Base-by-base conservation (phyloP, 2,797 vertebrate species). In the Peromyscus melanophrys region DNA sequence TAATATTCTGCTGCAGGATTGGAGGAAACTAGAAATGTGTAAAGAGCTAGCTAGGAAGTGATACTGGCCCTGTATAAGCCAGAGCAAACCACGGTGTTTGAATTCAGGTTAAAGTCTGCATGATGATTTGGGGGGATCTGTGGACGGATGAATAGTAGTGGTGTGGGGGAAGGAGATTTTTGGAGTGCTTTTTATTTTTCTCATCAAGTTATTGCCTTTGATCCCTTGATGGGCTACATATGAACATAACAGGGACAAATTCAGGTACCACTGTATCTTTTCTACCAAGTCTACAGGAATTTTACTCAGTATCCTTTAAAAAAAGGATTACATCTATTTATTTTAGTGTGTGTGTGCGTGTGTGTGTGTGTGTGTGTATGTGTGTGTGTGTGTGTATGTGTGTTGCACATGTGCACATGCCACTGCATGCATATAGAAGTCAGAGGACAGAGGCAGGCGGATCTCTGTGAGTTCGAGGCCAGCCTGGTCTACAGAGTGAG, bases 111-210 rank as follows among this genome's bases (percentile, higher is more conserved):
- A 95, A 80, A 94, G 31, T 12, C 27, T 89, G 63, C 49, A 9
- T 75, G 61, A 85, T 88, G 67, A 90, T 61, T 78, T 93, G 61
- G 40, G 75, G 78, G 71, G 80, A 94, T 90, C 75, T 94, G 63
- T 89, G n/a, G 71, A 76, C 1, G 59, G 84, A 90, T 94, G 21
- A 27, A 27, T 96, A 57, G 71, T 82, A 71, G 82, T 76, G 52
- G 75, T 86, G 27, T 46, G 29, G 84, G n/a, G 49, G 57, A 37
- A 31, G 92, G 71, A 93, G 34, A 81, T 67, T 95, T 96, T 95
- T 73, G 93, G 67, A 90, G 88, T 77, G 73, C 25, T 93, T 96
- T 90, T 61, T 76, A 67, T 25, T 95, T 96, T 96, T 94, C 43
- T 94, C 34, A 88, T 57, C 12, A 96, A 89, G 55, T 57, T 4